Base-by-base conservation (phyloP, 2,113 vertebrate genomes). In the Periophthalmodon schlosseri region DNA sequence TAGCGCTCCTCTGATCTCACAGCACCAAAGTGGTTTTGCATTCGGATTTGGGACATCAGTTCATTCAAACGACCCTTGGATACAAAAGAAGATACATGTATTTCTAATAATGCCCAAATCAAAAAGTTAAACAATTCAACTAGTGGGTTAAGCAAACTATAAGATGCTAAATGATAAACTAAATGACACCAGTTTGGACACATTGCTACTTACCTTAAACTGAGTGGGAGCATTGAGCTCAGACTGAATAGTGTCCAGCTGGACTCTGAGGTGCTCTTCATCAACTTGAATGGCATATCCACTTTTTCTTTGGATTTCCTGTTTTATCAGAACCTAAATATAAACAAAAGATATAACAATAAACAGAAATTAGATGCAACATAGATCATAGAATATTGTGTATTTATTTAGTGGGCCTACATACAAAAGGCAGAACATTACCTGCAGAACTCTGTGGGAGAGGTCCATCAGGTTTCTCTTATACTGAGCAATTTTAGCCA, bases 381-480 rank as follows among this genome's bases (percentile, higher is more conserved):
- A 20, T n/a, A 54, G 18, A 54, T 54, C 5, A 18, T 54, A n/a
- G 5, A 54, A 14, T 60, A 5, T 28, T 28, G 28, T 12, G 12
- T 60, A 60, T 28, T 57, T 4, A 58, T 13, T 65, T 56, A 10
- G 6, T 1, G 2, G 7, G 6, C 7, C 52, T 56, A 2, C n/a
- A 10, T 9, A 21, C 28, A 44, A n/a, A 56, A 54, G 50, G 5
- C 50, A 54, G 18, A 54, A 2, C 52, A n/a, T 65, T 94, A 98
- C 97, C 96, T 99, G 97, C 78, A 99, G 90, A 0, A 97, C 97
- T 78, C 97, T 88, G 70, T 99, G 97, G 1, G 97, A 98, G 54
- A 99, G 95, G 0, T 98, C 97, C 97, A 99, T 98, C 82, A 99
- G 91, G 71, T 99, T 99, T 89, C 97, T 95, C 89, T 98, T 99